A percentile compares a stretch with the other conserved stretches of the same genome.
These are phyloP conservation scores for Saimiri boliviensis DNA, from an alignment of 2,113 vertebrate genomes.

Conservation along the genomic window DNA sequence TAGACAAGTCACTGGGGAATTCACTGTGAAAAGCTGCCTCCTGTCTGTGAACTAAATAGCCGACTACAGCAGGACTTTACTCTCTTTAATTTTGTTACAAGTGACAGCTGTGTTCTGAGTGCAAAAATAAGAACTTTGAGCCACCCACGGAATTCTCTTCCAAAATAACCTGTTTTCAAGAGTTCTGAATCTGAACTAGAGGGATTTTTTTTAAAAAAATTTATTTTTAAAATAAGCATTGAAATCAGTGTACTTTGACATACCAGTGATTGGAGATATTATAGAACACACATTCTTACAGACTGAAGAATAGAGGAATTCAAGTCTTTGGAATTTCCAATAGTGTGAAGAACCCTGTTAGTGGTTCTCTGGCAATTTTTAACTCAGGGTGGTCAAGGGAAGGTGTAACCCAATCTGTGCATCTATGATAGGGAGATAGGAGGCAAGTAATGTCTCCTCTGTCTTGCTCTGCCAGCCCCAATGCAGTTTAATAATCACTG, in stretches of 20 bases:
- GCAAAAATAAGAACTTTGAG: slow-evolving; percentile 59
- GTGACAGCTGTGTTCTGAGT: slow-evolving; percentile 36
- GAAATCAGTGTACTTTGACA: slow-evolving; percentile 7
- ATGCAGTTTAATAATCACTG: not conserved
- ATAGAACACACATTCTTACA: not conserved
- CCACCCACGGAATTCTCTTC: not conserved
- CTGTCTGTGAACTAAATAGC: not conserved
- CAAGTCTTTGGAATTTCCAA: not conserved
- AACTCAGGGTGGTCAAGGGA: not conserved
- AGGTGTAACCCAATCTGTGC: not conserved
- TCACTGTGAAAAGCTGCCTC: not conserved
- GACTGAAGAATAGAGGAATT: not conserved
- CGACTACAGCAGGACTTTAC: not conserved
- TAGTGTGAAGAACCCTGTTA: not conserved
- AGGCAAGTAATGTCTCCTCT: not conserved
- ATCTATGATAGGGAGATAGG: rapidly evolving
- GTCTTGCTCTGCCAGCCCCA: not conserved
- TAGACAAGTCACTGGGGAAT: not conserved
- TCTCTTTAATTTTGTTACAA: not conserved
- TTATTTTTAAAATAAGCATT: not conserved
- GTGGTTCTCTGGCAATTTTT: not conserved
- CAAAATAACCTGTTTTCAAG: slow-evolving; percentile 4
- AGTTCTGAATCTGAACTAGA: not conserved
- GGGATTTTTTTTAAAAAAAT: not conserved
- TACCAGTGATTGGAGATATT: slow-evolving; percentile 17